A percentile compares a stretch with the other conserved stretches of the same genome.
Evolutionary conservation across 37 sponge, comb jelly and placozoan genomes (phyloP).

Genomic region (Tethya wilhelma): DNA sequence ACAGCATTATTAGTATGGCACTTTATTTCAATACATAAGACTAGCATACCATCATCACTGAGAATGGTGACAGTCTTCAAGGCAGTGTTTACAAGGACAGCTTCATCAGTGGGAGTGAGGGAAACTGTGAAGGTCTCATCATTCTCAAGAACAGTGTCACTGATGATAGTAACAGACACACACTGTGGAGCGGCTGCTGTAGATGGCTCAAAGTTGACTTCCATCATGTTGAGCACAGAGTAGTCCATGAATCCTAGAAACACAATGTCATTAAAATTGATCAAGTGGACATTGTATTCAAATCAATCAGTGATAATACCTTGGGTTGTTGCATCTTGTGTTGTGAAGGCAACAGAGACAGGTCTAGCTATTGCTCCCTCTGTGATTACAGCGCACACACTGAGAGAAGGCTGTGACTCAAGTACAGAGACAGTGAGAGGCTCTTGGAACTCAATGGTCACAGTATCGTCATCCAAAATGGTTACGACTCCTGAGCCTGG

Average conservation of each 20-base stretch:
- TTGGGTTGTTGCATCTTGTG: neutral
- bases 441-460: neutral
- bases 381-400: neutral
- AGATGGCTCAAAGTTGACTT: neutral
- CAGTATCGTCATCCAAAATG: neutral
- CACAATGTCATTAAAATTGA: too few relatives aligned
- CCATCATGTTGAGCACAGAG: too few relatives aligned
- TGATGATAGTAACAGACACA: neutral
- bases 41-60: neutral
- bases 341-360: neutral
- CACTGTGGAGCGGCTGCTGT: neutral
- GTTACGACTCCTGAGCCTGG: neutral
- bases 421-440: too few relatives aligned
- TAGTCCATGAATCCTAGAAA: too few relatives aligned
- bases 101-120: neutral
- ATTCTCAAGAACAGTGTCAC: neutral
- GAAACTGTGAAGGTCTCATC: neutral
- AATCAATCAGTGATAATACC: too few relatives aligned
- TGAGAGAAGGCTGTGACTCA: neutral
- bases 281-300: too few relatives aligned
- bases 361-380: neutral
- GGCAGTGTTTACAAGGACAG: too few relatives aligned
- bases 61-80: neutral
- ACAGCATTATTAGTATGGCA: neutral
- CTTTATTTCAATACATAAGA: neutral